Conservation (phyloP, 2,113 vertebrate species). For the Nipponia nippon region DNA sequence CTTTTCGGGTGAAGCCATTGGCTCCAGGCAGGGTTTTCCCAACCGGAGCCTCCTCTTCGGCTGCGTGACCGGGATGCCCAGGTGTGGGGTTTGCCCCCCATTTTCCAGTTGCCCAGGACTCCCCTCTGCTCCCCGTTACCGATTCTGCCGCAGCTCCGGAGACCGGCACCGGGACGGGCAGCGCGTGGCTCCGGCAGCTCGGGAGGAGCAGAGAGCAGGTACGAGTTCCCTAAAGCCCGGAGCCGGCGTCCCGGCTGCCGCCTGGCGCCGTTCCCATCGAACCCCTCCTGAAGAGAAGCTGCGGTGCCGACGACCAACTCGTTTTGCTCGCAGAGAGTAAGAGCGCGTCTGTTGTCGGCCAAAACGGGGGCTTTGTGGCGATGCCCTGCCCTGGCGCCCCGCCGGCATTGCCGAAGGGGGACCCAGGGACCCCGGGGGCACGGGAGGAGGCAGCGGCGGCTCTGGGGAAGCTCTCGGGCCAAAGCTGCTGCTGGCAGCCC, state of each 20-base stretch:
- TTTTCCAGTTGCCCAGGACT: background rate
- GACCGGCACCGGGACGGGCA: background rate
- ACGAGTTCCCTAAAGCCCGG: background rate
- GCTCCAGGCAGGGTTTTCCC: background rate
- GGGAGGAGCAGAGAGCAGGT: background rate
- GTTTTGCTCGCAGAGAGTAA: too few relatives aligned
- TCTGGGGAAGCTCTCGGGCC: background rate
- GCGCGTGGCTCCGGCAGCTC: background rate
- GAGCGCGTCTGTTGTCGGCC: background rate
- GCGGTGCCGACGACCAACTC: fast-evolving
- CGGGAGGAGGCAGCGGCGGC: background rate
- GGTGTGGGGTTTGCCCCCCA: too few relatives aligned
- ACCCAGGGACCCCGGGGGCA: background rate
- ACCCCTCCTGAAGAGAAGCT: background rate
- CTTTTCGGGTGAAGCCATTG: background rate
- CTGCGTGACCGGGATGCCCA: background rate
- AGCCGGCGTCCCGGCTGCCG: fast-evolving
- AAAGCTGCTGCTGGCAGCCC: background rate
- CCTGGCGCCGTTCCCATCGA: fast-evolving
- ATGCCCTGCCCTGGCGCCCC: background rate
- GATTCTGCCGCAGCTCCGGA: background rate
- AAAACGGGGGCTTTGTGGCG: background rate
- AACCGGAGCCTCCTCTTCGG: background rate
- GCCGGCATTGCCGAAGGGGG: background rate
- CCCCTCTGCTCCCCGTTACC: background rate